Percentiles rank a stretch among this genome's conserved stretches.
Conservation (phyloP, 2,888 invertebrate species). For the Machimus atricapillus region DNA sequence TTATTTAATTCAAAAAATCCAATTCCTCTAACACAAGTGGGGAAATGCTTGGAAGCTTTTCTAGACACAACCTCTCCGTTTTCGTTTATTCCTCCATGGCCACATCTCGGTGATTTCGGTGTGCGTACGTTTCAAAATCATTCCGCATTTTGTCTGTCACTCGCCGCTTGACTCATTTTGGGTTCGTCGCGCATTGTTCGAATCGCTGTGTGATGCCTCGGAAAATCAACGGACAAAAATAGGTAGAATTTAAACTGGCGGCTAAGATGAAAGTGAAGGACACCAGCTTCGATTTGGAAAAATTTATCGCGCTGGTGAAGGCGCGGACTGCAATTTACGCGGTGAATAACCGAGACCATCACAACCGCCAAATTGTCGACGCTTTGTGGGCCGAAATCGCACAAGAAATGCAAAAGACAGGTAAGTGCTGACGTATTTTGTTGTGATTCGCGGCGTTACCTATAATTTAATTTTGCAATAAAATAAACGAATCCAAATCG, state of each 20-base stretch:
- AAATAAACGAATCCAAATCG: background rate
- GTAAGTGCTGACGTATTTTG: background rate
- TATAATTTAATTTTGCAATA: background rate
- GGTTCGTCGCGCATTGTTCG: background rate
- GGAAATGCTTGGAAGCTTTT: no score
- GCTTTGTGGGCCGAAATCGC: background rate
- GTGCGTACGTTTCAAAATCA: background rate
- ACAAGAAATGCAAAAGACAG: background rate
- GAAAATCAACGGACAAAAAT: background rate
- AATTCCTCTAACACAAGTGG: no score
- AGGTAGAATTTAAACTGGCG: background rate
- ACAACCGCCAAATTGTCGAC: constrained; percentile 1
- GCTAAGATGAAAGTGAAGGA: background rate
- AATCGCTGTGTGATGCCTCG: background rate
- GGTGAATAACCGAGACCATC: background rate
- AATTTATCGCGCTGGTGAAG: background rate
- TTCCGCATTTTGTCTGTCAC: background rate
- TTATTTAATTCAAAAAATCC: no score
- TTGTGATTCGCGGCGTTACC: background rate
- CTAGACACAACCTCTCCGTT: no score
- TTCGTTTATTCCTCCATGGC: no score
- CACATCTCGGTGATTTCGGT: background rate
- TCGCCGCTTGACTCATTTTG: background rate
- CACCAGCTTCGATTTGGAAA: background rate
- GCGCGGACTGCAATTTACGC: background rate